Evolutionary conservation across 2,888 invertebrate genomes (phyloP).

Genomic region (Trichogramma evanescens): DNA sequence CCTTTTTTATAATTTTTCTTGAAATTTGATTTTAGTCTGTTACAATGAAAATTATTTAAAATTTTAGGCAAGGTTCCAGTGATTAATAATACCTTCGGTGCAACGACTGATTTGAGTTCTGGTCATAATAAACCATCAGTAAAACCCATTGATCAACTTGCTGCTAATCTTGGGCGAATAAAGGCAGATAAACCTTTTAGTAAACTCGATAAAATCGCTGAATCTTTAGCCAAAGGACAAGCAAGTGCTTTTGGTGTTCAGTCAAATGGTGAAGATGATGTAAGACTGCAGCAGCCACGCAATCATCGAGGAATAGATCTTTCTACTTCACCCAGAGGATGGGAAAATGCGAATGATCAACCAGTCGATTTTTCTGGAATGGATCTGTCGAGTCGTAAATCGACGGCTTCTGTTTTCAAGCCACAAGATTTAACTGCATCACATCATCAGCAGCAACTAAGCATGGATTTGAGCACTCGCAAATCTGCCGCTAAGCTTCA

Average conservation of each 20-base stretch:
- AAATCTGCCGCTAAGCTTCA: conserved; percentile 34
- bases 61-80: conserved; percentile 17
- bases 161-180: conserved; percentile 39
- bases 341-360: conserved; percentile 31
- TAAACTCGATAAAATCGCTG: conserved; percentile 42
- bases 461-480: conserved; percentile 43
- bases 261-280: conserved; percentile 28
- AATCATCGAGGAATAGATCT: conserved; percentile 39
- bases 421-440: conserved; percentile 31
- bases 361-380: conserved; percentile 43
- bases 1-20: neutral
- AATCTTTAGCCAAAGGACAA: conserved; percentile 40
- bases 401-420: conserved; percentile 22
- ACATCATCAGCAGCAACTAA: conserved; percentile 33
- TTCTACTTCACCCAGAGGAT: conserved; percentile 37
- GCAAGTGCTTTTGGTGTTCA: conserved; percentile 20
- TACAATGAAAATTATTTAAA: neutral
- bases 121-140: conserved; percentile 35
- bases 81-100: conserved; percentile 13
- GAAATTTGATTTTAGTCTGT: neutral
- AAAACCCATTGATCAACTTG: conserved; percentile 42
- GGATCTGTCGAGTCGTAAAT: conserved; percentile 42
- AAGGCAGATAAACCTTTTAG: conserved; percentile 35
- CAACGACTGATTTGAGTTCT: conserved; percentile 10
- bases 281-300: conserved; percentile 25